Evolutionary conservation across 2,888 invertebrate genomes (phyloP), one percentile per base, ranked within the genome.

Genomic region (Nomada fabriciana): DNA sequence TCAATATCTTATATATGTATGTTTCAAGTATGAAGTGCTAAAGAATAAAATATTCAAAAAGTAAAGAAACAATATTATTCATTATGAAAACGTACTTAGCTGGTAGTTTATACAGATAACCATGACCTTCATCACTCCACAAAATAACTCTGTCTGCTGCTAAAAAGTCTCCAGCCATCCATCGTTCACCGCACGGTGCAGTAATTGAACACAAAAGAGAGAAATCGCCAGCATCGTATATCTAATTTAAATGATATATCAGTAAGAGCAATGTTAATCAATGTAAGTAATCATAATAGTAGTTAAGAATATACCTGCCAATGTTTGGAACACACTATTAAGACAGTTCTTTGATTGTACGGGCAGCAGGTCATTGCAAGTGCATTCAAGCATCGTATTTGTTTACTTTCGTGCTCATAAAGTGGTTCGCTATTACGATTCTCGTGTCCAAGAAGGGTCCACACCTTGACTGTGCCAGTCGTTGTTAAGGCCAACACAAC

Each of bases 381-480:
- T 0, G 99, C 99, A 94, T 99, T 99, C 68, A 98, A 94, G 89
- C 99, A 98, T 1, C 98, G 96, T 68, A 99, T 98, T 90, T 99
- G 98, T 93, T 99, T 99, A 65, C 99, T 99, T 93, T 99, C 99
- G 93, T 99, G 97, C 94, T 99, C 99, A 93, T 98, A 98, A 59
- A 99, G 96, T 0, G 98, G 97, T 89, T 98, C 97, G 0, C 97
- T 96, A 90, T 97, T 97, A 89, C 98, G 98, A 91, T 97, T 97
- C 92, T 98, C 98, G 86, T 97, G 97, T 2, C 98, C 98, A 52
- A 97, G 95, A 4, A 99, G 95, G 0, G 98, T 98, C 99, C 99
- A 99, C 0, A 99, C 98, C 95, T 99, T 99, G 0, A 99, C 98
- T 72, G 98, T 98, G 0, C 99, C 99, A 15, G 98, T 98, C 42